Percentiles rank a stretch among this genome's conserved stretches.
Evolutionary conservation across 2,888 invertebrate genomes (phyloP).

Genomic region (Xanthia togata): DNA sequence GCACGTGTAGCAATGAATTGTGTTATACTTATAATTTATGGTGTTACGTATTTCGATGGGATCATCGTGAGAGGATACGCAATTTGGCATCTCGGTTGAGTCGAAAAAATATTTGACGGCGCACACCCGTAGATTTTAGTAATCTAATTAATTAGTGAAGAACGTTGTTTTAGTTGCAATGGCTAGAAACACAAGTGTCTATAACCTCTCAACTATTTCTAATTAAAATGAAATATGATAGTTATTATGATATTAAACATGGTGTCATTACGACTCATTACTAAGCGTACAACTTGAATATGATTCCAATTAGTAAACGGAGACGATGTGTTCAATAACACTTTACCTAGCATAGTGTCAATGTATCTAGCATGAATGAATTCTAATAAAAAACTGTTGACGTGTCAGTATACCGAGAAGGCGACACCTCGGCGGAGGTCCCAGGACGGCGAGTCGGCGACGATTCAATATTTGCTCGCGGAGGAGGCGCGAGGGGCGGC

Average conservation of each 20-base stretch:
- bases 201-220: constrained; percentile 18
- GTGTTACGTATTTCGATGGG: background rate
- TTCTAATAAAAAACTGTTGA: constrained; percentile 73
- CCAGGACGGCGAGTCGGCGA: constrained; percentile 70
- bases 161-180: background rate
- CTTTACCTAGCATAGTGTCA: constrained; percentile 61
- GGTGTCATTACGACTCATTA: constrained; percentile 19
- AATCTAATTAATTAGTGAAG: background rate
- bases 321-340: constrained; percentile 43
- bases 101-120: background rate
- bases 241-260: constrained; percentile 15
- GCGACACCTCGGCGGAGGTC: constrained; percentile 85
- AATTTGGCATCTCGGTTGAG: background rate
- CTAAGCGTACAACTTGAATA: constrained; percentile 17
- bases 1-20: background rate
- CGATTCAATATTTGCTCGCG: constrained; percentile 86
- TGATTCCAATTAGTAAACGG: constrained; percentile 38
- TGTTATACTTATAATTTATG: background rate
- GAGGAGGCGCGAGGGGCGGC: constrained; percentile 69
- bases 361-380: constrained; percentile 74
- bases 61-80: background rate
- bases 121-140: background rate
- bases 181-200: background rate
- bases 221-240: constrained; percentile 31
- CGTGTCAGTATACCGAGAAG: constrained; percentile 76